phyloP scores from a whole-genome alignment of 2,113 vertebrate genomes.

The Neoarius graeffei region DNA sequence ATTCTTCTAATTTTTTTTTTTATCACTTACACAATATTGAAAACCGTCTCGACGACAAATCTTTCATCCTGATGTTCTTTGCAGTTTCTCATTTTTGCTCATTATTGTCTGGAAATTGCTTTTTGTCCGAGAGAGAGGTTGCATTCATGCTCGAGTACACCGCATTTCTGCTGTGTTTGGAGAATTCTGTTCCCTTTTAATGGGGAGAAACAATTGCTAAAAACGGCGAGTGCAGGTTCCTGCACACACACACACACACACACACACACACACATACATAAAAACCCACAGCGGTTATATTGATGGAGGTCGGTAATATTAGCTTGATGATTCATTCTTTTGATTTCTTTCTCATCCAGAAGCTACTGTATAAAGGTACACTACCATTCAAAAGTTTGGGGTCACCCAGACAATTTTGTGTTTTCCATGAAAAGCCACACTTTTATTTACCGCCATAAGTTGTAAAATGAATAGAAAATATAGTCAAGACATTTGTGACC shows the following conservation, averaged over 20 bases:
- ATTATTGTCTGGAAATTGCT: constrained; percentile 11
- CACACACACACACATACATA: too few relatives aligned
- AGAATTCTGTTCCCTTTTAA: not conserved
- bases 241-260: not conserved
- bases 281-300: not conserved
- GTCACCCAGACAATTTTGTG: too few relatives aligned
- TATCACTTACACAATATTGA: not conserved
- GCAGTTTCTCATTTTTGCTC: not conserved
- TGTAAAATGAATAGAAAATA: too few relatives aligned
- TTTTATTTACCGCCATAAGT: too few relatives aligned
- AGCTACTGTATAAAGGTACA: not conserved
- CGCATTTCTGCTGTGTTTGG: not conserved
- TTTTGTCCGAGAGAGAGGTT: not conserved
- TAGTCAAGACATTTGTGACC: too few relatives aligned
- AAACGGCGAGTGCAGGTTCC: not conserved
- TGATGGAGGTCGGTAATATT: constrained; percentile 12
- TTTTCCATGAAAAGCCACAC: too few relatives aligned
- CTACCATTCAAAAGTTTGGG: too few relatives aligned
- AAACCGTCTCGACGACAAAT: not conserved
- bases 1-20: not conserved
- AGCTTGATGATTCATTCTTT: not conserved
- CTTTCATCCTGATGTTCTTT: not conserved
- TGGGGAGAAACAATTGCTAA: not conserved
- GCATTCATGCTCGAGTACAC: not conserved
- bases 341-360: not conserved